Base-by-base conservation (phyloP, 2,113 vertebrate species). In the Suncus etruscus region DNA sequence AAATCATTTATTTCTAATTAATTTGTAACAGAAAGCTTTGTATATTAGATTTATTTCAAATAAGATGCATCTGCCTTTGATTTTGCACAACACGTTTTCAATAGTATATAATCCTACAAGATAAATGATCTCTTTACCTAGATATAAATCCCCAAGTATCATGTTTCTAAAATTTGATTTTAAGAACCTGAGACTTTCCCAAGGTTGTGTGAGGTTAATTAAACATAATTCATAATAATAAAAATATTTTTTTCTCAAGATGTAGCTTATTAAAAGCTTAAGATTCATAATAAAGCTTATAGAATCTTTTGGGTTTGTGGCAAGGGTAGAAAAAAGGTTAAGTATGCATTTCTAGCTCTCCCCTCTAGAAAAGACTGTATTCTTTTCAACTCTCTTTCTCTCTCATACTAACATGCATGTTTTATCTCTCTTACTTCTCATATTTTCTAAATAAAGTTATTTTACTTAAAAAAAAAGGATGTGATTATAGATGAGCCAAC, bases 1-100 rank as follows among this genome's bases (percentile, higher is more conserved):
- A 82, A 68, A 70, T 91, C 39, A 87, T 24, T 95, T 72, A 83
- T 83, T 86, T 92, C 45, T 78, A 76, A 93, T 75, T 80, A 32
- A 73, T 85, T 92, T 92, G 83, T 76, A 85, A 88, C 54, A 24
- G 72, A 90, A 92, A 94, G 48, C 65, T 91, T 76, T 83, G 11
- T 48, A 27, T 66, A 92, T 82, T 75, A 63, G 7, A 78, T 87
- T 92, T 81, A 69, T 90, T 77, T 96, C 48, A 92, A 82, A 83
- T n/a, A 80, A 73, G 48, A 93, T 81, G 74, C 95, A 95, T 94
- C 90, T 96, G 96, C 84, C 84, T 95, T 93, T 90, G 83, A 92
- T 96, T 95, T 77, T 80, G 47, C 63, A 51, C 20, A 51, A 61
- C 31, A n/a, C 39, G 31, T 92, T 86, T 92, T 89, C 48, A 88